Percentiles rank a stretch among this genome's conserved stretches.
Evolutionary conservation across 2,797 vertebrate genomes (phyloP).

Genomic region (Diplodus sargus): DNA sequence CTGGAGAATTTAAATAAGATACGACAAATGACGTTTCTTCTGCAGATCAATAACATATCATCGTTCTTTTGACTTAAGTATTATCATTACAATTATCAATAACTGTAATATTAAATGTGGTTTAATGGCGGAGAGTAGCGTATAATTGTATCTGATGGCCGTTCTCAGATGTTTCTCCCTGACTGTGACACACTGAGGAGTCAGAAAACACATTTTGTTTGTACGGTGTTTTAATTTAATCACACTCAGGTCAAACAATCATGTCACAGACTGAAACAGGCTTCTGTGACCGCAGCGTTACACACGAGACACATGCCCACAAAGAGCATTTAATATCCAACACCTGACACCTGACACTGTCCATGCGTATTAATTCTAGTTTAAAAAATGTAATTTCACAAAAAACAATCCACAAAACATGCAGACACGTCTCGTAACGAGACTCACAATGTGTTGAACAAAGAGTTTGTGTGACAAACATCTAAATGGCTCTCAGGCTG

Average conservation of each 20-base stretch:
- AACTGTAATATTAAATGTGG: too few relatives aligned
- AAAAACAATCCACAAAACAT: constrained; percentile 52
- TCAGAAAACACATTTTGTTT: constrained; percentile 9
- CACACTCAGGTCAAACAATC: constrained; percentile 36
- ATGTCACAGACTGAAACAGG: constrained; percentile 45
- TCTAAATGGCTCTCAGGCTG: neutral
- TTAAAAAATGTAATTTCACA: constrained; percentile 30
- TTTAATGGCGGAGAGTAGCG: too few relatives aligned
- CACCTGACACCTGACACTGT: constrained; percentile 9
- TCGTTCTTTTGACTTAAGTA: too few relatives aligned
- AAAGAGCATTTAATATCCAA: constrained; percentile 24
- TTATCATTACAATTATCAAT: too few relatives aligned
- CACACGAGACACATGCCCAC: constrained; percentile 50
- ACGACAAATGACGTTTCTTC: too few relatives aligned
- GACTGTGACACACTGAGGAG: neutral
- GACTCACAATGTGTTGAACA: constrained; percentile 3
- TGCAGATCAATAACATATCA: too few relatives aligned
- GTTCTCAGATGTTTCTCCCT: too few relatives aligned
- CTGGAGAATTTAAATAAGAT: too few relatives aligned
- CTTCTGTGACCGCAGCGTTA: constrained; percentile 22
- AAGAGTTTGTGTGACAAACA: constrained; percentile 29
- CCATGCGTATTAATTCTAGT: constrained; percentile 43
- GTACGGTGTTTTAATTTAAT: constrained; percentile 47
- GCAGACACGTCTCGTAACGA: constrained; percentile 35
- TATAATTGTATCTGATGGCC: too few relatives aligned